phyloP scores from a whole-genome alignment of 1,140 invertebrate genomes.

The Zaprionus africanus region DNA sequence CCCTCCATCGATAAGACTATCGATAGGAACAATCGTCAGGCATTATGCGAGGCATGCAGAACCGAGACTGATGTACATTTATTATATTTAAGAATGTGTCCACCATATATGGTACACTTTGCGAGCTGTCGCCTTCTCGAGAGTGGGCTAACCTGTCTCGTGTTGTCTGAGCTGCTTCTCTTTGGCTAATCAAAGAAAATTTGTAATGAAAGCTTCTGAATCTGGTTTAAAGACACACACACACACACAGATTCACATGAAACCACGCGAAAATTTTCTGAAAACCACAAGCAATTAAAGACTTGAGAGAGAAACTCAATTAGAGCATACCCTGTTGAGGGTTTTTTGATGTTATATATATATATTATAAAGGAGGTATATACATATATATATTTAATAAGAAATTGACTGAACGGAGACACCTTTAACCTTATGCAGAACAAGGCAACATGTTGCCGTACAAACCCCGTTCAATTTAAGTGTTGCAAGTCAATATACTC shows the following conservation, averaged over 20 bases:
- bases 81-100: not conserved
- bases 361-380: too few species aligned
- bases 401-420: too few species aligned
- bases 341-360: too few species aligned
- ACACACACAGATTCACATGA: not conserved
- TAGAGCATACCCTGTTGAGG: not conserved
- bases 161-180: not conserved
- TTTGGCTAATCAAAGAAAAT: slow-evolving; percentile 45
- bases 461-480: too few species aligned
- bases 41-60: not conserved
- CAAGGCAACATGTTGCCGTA: too few species aligned
- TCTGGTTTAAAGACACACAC: slow-evolving; percentile 41
- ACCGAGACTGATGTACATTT: too few species aligned
- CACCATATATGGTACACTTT: not conserved
- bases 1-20: not conserved
- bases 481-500: not conserved
- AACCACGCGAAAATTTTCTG: slow-evolving; percentile 27
- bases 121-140: not conserved
- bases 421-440: too few species aligned
- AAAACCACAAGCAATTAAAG: not conserved
- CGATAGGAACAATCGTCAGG: not conserved
- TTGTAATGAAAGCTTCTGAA: slow-evolving; percentile 44
- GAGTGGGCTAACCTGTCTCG: slow-evolving; percentile 35
- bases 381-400: too few species aligned
- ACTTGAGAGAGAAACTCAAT: not conserved